phyloP scores from a whole-genome alignment of 2,797 vertebrate genomes.

The Florisuga fusca region DNA sequence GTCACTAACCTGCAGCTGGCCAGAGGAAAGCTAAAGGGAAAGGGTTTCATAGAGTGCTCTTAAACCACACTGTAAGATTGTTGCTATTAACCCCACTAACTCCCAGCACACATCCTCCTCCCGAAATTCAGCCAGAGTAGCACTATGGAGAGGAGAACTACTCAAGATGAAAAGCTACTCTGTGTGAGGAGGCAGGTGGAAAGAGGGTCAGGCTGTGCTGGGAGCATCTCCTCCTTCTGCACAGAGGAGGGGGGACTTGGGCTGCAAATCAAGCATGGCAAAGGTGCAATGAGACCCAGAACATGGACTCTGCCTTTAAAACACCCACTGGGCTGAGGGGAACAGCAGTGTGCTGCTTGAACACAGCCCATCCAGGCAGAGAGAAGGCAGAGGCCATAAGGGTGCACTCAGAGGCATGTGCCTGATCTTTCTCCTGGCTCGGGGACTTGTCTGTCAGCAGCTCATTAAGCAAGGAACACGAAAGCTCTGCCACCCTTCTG shows the following conservation, averaged over 20 bases:
- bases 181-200: rapidly evolving
- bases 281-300: not conserved
- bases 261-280: not conserved
- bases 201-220: not conserved
- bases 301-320: rapidly evolving
- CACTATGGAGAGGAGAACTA: rapidly evolving
- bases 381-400: not conserved
- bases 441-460: not conserved
- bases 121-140: not conserved
- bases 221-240: not conserved
- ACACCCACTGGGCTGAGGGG: rapidly evolving
- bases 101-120: not conserved
- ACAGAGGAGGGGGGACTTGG: not conserved
- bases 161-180: not conserved
- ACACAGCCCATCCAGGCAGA: not conserved
- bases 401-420: rapidly evolving
- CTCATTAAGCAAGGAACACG: not conserved
- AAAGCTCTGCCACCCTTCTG: rapidly evolving
- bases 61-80: rapidly evolving
- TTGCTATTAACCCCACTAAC: not conserved
- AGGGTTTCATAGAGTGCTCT: not conserved
- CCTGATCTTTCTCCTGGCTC: not conserved
- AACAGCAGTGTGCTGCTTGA: not conserved
- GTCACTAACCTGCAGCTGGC: not conserved
- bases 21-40: not conserved